Base-by-base conservation (phyloP, 2,888 invertebrate species). In the Galeopsomyia nigrocyanea region DNA sequence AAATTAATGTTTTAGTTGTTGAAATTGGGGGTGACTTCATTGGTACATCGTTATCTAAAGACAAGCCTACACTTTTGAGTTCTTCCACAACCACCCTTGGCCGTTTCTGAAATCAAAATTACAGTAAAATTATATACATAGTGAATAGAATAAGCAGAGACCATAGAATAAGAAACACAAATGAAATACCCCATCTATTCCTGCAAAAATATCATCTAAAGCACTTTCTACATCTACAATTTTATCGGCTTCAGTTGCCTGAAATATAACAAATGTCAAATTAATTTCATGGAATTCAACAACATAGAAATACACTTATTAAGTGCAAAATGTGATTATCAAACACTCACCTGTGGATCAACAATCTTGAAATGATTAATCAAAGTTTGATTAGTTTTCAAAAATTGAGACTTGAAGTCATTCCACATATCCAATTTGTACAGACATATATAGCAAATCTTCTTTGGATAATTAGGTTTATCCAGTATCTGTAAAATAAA, bases 391-490 rank as follows among this genome's bases (percentile, higher is more conserved):
- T 85, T 82, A 6, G 83, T 82, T 19, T 80, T 76, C 21, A 85
- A 66, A 67, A 85, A 84, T 70, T 80, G 82, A 58, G 80, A 74
- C 56, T 85, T 86, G 65, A 86, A 86, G 53, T 86, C 84, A 56
- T 69, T 77, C 85, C 85, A 86, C 81, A 82, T 80, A 50, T 85
- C 80, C 67, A 86, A 71, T 66, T 86, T 86, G 71, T 86, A 86
- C 9, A 86, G 77, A 65, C 86, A 86, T 50, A 82, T 76, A 58
- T 86, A 83, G 73, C 86, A 86, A 16, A 86, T 79, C 14, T 80
- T 82, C 21, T 75, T 76, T 2, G 86, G 86, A 46, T 82, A 77
- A 70, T 79, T 79, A 3, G 80, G 77, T 17, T 81, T 80, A 49
- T 82, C 71, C 39, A 80, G 76, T 31, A 86, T 82, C 86, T 86